phyloP scores from a whole-genome alignment of 2,113 vertebrate species.

The Haemorhous mexicanus region DNA sequence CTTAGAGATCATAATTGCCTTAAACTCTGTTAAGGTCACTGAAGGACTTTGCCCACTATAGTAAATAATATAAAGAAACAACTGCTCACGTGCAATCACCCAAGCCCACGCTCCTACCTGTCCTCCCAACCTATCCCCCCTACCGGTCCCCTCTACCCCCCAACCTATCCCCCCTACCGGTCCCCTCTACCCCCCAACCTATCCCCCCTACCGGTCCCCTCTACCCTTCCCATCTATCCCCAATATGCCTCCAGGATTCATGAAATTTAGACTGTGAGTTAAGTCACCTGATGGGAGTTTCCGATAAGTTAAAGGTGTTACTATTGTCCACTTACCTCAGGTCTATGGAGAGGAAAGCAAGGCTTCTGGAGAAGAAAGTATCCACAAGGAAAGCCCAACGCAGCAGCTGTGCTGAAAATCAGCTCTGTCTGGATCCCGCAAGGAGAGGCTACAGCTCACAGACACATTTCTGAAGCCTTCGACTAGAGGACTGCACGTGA shows the following conservation, averaged over 20 bases:
- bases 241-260: background rate
- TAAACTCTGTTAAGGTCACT: background rate
- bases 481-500: fast-evolving
- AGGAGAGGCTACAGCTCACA: background rate
- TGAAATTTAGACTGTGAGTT: background rate
- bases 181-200: no score
- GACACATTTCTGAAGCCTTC: background rate
- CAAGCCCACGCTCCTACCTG: no score
- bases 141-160: no score
- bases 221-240: background rate
- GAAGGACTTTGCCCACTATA: background rate
- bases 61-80: background rate
- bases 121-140: no score
- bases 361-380: background rate
- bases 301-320: background rate
- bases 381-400: background rate
- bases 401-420: background rate
- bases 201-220: fast-evolving
- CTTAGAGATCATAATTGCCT: background rate
- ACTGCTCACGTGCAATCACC: background rate
- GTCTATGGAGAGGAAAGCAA: background rate
- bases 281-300: background rate
- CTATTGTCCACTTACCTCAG: background rate
- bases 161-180: fast-evolving
- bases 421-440: fast-evolving